A percentile compares a stretch with the other conserved stretches of the same genome.
phyloP scores from a whole-genome alignment of 2,113 vertebrate genomes.

The Zeus faber region DNA sequence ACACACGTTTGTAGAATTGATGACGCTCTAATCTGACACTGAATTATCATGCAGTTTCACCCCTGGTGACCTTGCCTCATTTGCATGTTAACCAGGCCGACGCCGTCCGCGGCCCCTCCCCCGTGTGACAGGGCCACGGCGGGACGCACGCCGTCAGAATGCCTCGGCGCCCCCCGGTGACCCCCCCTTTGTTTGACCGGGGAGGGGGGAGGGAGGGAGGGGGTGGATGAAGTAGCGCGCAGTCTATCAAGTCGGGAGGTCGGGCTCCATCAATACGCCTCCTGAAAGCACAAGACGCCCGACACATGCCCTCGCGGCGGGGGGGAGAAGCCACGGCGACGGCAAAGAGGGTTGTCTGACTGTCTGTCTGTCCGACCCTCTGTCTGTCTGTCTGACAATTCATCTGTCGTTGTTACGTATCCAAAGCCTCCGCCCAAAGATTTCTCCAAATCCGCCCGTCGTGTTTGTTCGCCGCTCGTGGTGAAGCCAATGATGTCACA shows the following conservation, averaged over 20 bases:
- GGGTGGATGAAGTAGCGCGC: slow-evolving; percentile 37
- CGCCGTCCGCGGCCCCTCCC: neutral
- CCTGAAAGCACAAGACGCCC: slow-evolving; percentile 31
- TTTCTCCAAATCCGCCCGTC: no score
- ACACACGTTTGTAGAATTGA: neutral
- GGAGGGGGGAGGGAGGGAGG: neutral
- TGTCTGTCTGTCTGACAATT: no score
- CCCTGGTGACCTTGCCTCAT: slow-evolving; percentile 59
- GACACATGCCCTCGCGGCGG: slow-evolving; percentile 23
- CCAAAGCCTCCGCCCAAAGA: no score
- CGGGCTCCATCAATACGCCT: slow-evolving; percentile 39
- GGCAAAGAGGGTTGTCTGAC: no score
- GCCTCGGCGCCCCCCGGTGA: slow-evolving; percentile 9
- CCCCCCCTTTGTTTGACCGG: slow-evolving; percentile 37
- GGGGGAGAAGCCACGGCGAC: slow-evolving; percentile 23
- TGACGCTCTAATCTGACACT: slow-evolving; percentile 40
- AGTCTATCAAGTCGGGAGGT: slow-evolving; percentile 57
- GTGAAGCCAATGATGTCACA: no score
- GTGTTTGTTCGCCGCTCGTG: no score
- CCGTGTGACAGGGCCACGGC: slow-evolving; percentile 41
- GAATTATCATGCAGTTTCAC: slow-evolving; percentile 63
- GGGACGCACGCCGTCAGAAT: slow-evolving; percentile 28
- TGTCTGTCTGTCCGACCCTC: no score
- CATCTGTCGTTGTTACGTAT: no score
- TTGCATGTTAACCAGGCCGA: slow-evolving; percentile 63